phyloP scores from a whole-genome alignment of 92 coral and sea anemone species.

The Paramuricea clavata region DNA sequence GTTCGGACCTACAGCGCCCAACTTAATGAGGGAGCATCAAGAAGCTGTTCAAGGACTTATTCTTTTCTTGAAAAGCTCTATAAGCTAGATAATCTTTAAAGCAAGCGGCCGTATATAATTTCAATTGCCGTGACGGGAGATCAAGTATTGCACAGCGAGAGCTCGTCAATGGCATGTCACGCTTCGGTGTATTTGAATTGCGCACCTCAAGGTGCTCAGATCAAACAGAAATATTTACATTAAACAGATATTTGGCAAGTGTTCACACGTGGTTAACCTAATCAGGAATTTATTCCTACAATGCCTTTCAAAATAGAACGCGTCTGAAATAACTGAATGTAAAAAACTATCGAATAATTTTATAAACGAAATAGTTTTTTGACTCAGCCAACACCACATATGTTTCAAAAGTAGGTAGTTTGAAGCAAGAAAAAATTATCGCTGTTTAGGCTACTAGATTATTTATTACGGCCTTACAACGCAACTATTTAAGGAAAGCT shows the following conservation, averaged over 20 bases:
- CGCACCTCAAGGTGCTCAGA: constrained; percentile 31
- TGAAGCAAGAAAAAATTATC: too few relatives aligned
- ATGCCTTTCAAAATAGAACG: not conserved
- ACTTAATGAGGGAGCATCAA: not conserved
- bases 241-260: constrained; percentile 35
- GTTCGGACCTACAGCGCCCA: constrained; percentile 20
- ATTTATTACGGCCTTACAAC: too few relatives aligned
- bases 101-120: not conserved
- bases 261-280: constrained; percentile 11
- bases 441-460: too few relatives aligned
- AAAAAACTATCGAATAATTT: too few relatives aligned
- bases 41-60: constrained; percentile 5
- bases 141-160: not conserved
- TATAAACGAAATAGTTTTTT: not conserved
- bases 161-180: not conserved
- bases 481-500: too few relatives aligned
- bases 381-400: too few relatives aligned
- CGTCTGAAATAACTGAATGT: not conserved
- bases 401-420: too few relatives aligned
- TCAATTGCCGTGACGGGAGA: constrained; percentile 15
- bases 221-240: constrained; percentile 18
- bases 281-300: not conserved
- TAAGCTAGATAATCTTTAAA: not conserved
- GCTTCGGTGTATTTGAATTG: not conserved
- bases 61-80: not conserved